phyloP scores from a whole-genome alignment of 2,888 invertebrate species.

The Polia nebulosa region DNA sequence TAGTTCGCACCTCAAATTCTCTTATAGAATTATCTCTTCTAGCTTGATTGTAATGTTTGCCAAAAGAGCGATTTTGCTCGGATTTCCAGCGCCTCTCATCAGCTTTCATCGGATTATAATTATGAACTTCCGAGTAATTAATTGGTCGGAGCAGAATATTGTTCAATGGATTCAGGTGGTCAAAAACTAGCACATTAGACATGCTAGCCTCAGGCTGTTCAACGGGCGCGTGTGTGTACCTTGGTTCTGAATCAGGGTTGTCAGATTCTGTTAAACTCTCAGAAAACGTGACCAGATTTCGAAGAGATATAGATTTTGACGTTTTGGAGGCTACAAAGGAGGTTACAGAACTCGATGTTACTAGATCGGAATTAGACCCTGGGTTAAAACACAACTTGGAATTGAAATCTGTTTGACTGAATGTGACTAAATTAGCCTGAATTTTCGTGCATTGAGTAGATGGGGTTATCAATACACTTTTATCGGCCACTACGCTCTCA shows the following conservation, averaged over 20 bases:
- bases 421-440: slow-evolving; percentile 79
- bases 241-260: not conserved
- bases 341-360: too few species aligned
- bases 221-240: not conserved
- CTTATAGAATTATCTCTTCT: slow-evolving; percentile 3
- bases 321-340: not conserved
- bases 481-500: slow-evolving; percentile 49
- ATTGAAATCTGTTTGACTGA: slow-evolving; percentile 83
- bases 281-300: slow-evolving; percentile 43
- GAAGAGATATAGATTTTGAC: not conserved
- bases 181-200: slow-evolving; percentile 76
- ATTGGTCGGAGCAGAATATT: slow-evolving; percentile 71
- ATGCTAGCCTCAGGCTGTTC: not conserved
- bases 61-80: slow-evolving; percentile 8
- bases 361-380: slow-evolving; percentile 56
- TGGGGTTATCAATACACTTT: slow-evolving; percentile 43
- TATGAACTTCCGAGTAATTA: not conserved
- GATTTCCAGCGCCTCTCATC: not conserved
- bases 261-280: slow-evolving; percentile 32
- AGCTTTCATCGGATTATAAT: not conserved
- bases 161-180: slow-evolving; percentile 82
- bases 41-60: not conserved
- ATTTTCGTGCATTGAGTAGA: slow-evolving; percentile 78
- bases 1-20: slow-evolving; percentile 48
- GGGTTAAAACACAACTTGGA: slow-evolving; percentile 66